Conservation (phyloP, 2,113 vertebrate genomes). For the Haliaeetus leucogaster region DNA sequence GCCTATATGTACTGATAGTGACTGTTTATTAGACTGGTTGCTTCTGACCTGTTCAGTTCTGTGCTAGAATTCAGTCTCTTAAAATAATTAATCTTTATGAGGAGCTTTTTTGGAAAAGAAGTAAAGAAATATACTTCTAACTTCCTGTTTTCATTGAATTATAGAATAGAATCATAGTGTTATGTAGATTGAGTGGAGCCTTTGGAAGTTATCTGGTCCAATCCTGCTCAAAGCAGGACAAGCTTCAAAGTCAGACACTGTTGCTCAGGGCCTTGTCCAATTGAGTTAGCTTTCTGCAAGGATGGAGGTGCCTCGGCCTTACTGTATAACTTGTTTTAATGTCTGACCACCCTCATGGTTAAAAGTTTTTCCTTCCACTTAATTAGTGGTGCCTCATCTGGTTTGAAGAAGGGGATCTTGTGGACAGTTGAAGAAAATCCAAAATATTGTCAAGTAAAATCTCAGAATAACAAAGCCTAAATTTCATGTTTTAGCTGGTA, state of each 20-base stretch:
- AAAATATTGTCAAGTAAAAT: not conserved
- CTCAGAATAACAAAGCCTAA: not conserved
- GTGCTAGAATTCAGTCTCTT: not conserved
- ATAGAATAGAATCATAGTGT: not conserved
- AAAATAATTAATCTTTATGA: not conserved
- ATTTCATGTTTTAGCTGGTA: not conserved
- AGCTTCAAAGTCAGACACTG: accelerated
- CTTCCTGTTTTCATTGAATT: not conserved
- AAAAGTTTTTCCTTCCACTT: not conserved
- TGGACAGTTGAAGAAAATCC: not conserved
- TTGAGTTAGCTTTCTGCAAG: not conserved
- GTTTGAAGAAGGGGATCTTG: not conserved
- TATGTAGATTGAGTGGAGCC: not conserved
- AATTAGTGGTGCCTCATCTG: not conserved
- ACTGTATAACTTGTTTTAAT: not conserved
- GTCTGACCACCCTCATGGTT: not conserved
- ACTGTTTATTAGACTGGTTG: not conserved
- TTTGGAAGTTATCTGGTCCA: not conserved
- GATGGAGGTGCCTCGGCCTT: not conserved
- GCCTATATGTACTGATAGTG: not conserved
- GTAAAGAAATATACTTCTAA: not conserved
- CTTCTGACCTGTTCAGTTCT: not conserved
- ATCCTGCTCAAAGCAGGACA: accelerated
- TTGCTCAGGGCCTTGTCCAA: not conserved
- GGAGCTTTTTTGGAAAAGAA: not conserved